These are phyloP conservation scores for Mellivora capensis DNA, from an alignment of 2,113 vertebrate genomes.

Conservation along the genomic window DNA sequence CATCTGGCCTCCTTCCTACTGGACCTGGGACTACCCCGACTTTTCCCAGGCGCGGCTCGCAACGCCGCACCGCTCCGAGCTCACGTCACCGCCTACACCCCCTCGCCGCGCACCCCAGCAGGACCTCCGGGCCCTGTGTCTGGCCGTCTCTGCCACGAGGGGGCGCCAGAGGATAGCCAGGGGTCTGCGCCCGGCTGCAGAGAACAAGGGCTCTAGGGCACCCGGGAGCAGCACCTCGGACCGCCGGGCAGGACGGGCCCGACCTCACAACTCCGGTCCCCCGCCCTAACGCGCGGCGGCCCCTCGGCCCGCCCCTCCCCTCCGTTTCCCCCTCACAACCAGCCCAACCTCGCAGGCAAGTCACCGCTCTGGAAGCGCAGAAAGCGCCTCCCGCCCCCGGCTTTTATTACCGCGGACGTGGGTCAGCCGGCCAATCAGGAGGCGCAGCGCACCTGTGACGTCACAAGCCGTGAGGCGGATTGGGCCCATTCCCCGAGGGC, in stretches of 20 bases:
- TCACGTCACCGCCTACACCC: fast-evolving
- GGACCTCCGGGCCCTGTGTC: background rate
- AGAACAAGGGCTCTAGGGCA: background rate
- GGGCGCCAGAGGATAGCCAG: background rate
- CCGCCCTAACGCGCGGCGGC: fast-evolving
- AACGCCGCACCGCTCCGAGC: background rate
- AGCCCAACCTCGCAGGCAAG: fast-evolving
- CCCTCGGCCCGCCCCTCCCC: fast-evolving
- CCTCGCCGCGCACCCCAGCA: fast-evolving
- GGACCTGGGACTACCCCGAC: background rate
- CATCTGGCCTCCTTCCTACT: background rate
- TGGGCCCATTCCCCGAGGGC: fast-evolving
- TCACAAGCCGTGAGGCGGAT: background rate
- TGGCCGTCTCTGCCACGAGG: background rate
- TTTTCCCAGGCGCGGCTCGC: background rate
- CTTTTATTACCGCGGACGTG: fast-evolving
- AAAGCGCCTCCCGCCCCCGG: fast-evolving
- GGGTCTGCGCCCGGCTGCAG: fast-evolving
- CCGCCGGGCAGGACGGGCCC: too few species aligned
- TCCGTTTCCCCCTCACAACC: fast-evolving
- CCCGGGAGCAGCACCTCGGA: too few species aligned
- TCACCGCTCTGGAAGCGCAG: fast-evolving
- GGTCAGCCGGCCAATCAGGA: background rate
- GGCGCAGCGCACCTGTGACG: background rate
- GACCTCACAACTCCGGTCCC: background rate